A percentile compares a stretch with the other conserved stretches of the same genome.
Evolutionary conservation across 2,888 invertebrate genomes (phyloP).

Genomic region (Dasysyrphus albostriatus): DNA sequence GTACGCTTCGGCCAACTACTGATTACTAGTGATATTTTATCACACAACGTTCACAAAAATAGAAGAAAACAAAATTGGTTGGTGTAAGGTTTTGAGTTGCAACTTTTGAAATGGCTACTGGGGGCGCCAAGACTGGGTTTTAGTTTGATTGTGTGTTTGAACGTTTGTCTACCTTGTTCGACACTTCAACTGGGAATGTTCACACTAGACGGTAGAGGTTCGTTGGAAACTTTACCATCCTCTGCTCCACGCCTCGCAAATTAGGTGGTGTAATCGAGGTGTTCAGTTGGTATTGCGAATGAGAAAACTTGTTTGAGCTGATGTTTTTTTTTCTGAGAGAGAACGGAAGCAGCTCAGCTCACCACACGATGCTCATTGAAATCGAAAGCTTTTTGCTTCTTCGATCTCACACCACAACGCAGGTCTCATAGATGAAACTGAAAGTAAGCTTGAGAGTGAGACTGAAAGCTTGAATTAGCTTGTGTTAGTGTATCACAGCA

Average conservation of each 20-base stretch:
- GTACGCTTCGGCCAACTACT: slow-evolving; percentile 83
- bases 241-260: slow-evolving; percentile 34
- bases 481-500: slow-evolving; percentile 14
- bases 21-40: slow-evolving; percentile 84
- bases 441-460: slow-evolving; percentile 70
- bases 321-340: slow-evolving; percentile 13
- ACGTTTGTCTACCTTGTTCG: slow-evolving; percentile 77
- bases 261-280: slow-evolving; percentile 58
- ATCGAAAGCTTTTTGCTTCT: slow-evolving; percentile 67
- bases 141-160: slow-evolving; percentile 65
- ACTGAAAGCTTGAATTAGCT: slow-evolving; percentile 40
- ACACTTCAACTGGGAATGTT: slow-evolving; percentile 78
- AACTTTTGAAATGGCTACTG: slow-evolving; percentile 29
- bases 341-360: slow-evolving; percentile 28
- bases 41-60: slow-evolving; percentile 81
- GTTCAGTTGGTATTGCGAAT: slow-evolving; percentile 28
- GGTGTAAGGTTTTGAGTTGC: slow-evolving; percentile 54
- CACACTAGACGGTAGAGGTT: slow-evolving; percentile 72
- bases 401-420: slow-evolving; percentile 4
- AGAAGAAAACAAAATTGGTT: slow-evolving; percentile 69
- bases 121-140: slow-evolving; percentile 41
- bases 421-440: slow-evolving; percentile 69
- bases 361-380: slow-evolving; percentile 16
- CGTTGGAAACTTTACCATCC: slow-evolving; percentile 75
- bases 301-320: slow-evolving; percentile 32